Base-by-base conservation (phyloP, 35 echinoderm and acorn worm species). In the Stichopus chloronotus region DNA sequence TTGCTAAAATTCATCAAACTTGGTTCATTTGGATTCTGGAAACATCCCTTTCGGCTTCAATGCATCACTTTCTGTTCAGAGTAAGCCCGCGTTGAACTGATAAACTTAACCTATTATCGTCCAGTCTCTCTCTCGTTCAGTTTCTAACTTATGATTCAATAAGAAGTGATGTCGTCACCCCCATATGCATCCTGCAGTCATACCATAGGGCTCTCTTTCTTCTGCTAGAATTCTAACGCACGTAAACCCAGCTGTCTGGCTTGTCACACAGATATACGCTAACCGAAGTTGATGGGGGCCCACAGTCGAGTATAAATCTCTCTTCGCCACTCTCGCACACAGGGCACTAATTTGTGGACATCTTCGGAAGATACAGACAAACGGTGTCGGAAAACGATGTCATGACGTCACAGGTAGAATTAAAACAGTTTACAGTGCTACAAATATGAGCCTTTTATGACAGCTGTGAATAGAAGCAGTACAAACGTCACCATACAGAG, bases 201-300 rank as follows among this genome's bases (percentile, higher is more conserved):
- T 72, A 43, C 30, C 30, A 43, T 43, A 0, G 30, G 30, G 30
- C 17, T 72, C 12, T 72, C 17, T 20, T 20, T 20, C 69, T n/a
- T 72, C 69, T n/a, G 17, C 11, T 72, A 20, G 69, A 72, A n/a
- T 72, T 6, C 11, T 72, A 72, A n/a, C 69, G 22, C 22, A n/a
- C 69, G 22, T n/a, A 72, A n/a, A n/a, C 69, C 69, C 69, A 72
- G 69, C 69, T 72, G 69, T 72, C 69, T 72, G 69, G 69, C 13
- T 72, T 72, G 19, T 72, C 69, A 72, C 30, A 43, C 19, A n/a
- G 12, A 72, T 72, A 14, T n/a, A n/a, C 22, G 19, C 69, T 72
- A 20, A 72, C 69, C 69, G 69, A 72, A 72, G 69, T 20, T 72
- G 19, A n/a, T 72, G 7, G 69, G 69, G 69, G 69, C 69, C 30